These are phyloP conservation scores for Pteronotus mesoamericanus DNA, from an alignment of 2,797 vertebrate species.

Conservation along the genomic window DNA sequence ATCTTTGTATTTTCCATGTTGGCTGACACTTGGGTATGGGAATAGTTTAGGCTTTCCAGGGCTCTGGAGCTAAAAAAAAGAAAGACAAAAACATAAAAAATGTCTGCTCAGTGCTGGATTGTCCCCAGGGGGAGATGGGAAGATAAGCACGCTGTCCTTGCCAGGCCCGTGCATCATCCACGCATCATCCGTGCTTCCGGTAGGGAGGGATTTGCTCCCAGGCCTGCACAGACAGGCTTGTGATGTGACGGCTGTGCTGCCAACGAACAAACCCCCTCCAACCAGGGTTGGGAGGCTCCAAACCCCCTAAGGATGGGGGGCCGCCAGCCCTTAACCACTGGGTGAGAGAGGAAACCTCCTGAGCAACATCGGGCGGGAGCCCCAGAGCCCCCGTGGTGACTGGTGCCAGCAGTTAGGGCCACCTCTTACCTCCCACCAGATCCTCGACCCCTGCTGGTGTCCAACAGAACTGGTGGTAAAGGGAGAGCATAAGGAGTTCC, in stretches of 20 bases:
- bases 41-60: neutral
- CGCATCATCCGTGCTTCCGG: too few species aligned
- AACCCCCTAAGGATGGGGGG: neutral
- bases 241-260: neutral
- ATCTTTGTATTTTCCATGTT: neutral
- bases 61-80: neutral
- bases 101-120: neutral
- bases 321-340: neutral
- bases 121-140: neutral
- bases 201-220: neutral
- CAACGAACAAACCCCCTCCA: neutral
- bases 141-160: neutral
- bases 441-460: conserved; percentile 56
- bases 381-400: neutral
- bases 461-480: conserved; percentile 67
- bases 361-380: too few species aligned
- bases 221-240: neutral
- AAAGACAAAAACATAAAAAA: neutral
- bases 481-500: conserved; percentile 61
- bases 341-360: neutral
- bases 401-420: neutral
- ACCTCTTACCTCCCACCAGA: conserved; percentile 16
- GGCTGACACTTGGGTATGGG: neutral
- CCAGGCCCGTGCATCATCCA: neutral
- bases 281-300: neutral